Percentiles rank a stretch among this genome's conserved stretches.
Evolutionary conservation across 1,140 invertebrate genomes (phyloP).

Genomic region (Araneus ventricosus): DNA sequence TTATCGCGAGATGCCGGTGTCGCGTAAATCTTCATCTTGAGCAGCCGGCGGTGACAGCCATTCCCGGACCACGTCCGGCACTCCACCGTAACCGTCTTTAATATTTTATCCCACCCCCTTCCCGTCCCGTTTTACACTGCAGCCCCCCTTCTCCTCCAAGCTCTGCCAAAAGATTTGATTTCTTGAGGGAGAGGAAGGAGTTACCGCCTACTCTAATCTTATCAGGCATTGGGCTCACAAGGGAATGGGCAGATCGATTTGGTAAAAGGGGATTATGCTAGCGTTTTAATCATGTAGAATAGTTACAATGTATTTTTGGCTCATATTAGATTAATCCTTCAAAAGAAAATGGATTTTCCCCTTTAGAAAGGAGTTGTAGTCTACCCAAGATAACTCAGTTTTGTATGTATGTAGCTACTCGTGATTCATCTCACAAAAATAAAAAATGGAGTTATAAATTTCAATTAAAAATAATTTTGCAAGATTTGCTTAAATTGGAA

Average conservation of each 20-base stretch:
- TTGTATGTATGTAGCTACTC: too few relatives aligned
- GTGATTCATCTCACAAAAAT: too few relatives aligned
- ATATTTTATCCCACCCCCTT: constrained; percentile 48
- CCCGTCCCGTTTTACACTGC: constrained; percentile 38
- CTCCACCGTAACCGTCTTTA: constrained; percentile 27
- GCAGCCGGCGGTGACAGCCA: constrained; percentile 63
- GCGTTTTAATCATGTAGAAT: too few relatives aligned
- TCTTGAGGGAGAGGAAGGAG: neutral
- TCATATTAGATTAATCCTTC: too few relatives aligned
- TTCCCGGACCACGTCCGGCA: constrained; percentile 53
- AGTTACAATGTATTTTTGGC: too few relatives aligned
- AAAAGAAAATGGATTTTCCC: too few relatives aligned
- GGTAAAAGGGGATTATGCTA: neutral
- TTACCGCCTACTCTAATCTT: neutral
- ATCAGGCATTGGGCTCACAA: neutral
- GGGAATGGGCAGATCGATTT: neutral
- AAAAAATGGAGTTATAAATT: too few relatives aligned
- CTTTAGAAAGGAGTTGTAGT: too few relatives aligned
- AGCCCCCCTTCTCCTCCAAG: too few relatives aligned
- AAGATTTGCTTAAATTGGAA: too few relatives aligned
- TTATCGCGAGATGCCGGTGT: constrained; percentile 50
- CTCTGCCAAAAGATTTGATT: constrained; percentile 20
- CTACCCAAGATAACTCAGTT: too few relatives aligned
- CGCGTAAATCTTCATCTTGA: constrained; percentile 63
- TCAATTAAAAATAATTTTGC: too few relatives aligned